A percentile compares a stretch with the other conserved stretches of the same genome.
Conservation (phyloP, 1,140 invertebrate genomes). For the Stenopsyche tienmushanensis region DNA sequence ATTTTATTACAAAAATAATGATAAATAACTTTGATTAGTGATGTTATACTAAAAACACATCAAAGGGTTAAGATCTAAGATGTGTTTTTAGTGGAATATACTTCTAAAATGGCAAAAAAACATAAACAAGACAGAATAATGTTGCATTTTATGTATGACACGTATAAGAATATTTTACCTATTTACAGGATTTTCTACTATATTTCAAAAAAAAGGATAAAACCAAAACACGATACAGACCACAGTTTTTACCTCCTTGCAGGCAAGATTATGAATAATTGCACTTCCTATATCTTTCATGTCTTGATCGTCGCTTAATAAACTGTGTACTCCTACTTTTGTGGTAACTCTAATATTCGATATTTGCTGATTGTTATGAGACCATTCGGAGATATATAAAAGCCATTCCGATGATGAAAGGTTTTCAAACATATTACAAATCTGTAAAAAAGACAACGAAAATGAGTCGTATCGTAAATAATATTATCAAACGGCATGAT, state of each 20-base stretch:
- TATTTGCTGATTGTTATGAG: slow-evolving; percentile 67
- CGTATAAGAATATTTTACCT: too few species aligned
- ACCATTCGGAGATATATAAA: slow-evolving; percentile 91
- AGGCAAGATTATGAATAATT: slow-evolving; percentile 87
- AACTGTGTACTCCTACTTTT: slow-evolving; percentile 82
- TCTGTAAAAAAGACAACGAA: slow-evolving; percentile 56
- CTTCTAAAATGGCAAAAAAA: too few species aligned
- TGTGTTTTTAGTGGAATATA: too few species aligned
- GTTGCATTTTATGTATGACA: too few species aligned
- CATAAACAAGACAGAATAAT: too few species aligned
- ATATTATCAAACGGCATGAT: slow-evolving; percentile 8
- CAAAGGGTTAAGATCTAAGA: too few species aligned
- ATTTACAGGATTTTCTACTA: too few species aligned
- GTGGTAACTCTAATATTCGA: slow-evolving; percentile 90
- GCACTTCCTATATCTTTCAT: slow-evolving; percentile 81
- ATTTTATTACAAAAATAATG: too few species aligned
- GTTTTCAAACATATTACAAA: slow-evolving; percentile 90
- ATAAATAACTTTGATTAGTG: too few species aligned
- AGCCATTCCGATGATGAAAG: slow-evolving; percentile 88
- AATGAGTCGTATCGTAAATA: slow-evolving; percentile 2
- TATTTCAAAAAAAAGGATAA: slow-evolving; percentile 10
- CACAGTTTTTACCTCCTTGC: slow-evolving; percentile 97
- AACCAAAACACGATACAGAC: slow-evolving; percentile 67
- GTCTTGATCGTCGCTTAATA: slow-evolving; percentile 70
- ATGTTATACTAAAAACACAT: too few species aligned